Percentiles rank a stretch among this genome's conserved stretches.
Evolutionary conservation across 2,797 vertebrate species (phyloP).

Genomic region (Falco naumanni): DNA sequence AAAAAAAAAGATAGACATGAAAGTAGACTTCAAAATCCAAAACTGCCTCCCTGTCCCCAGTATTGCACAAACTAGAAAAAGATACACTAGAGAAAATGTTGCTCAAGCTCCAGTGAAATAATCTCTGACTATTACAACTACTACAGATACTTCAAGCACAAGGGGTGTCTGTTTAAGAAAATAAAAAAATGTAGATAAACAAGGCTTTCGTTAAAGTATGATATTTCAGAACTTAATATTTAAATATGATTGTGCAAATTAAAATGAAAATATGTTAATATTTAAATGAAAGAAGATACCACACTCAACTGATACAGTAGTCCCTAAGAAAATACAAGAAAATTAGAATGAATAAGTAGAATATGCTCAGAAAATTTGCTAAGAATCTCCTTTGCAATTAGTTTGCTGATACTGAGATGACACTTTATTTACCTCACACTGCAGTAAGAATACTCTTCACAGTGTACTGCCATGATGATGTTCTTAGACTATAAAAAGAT

Average conservation of each 20-base stretch:
- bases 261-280: background rate
- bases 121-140: background rate
- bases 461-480: background rate
- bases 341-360: background rate
- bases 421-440: background rate
- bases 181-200: background rate
- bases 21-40: background rate
- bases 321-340: background rate
- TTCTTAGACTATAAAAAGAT: background rate
- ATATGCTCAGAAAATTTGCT: background rate
- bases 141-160: background rate
- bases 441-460: background rate
- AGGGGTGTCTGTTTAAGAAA: background rate
- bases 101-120: background rate
- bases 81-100: background rate
- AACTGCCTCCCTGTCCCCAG: background rate
- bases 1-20: background rate
- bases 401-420: background rate
- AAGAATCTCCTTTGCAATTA: background rate
- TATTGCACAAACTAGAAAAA: background rate
- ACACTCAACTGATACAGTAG: background rate
- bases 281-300: background rate
- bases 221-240: background rate
- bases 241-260: background rate
- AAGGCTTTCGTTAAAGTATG: background rate